Base-by-base conservation (phyloP, 2,888 invertebrate species). In the Cylindroiulus punctatus region DNA sequence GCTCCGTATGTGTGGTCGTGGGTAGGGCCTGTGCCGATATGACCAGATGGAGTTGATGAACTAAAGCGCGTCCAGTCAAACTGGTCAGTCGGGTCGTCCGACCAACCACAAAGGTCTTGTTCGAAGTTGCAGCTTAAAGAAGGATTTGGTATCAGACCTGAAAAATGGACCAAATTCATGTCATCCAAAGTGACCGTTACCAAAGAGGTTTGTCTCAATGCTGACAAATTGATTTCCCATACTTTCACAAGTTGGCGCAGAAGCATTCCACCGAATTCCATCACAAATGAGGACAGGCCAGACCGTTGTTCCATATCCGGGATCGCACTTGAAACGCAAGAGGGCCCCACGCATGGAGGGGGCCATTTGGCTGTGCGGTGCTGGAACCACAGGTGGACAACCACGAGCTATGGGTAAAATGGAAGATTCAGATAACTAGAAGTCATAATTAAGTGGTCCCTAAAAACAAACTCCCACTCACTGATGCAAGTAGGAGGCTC, bases 21-120 rank as follows among this genome's bases (percentile, higher is more conserved):
- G 0, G 93, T 92, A 0, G 96, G 96, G 5, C 96, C 96, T 0
- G 96, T 95, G 0, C 93, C 93, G 0, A 94, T 91, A 87, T 93
- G 92, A 0, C 93, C 92, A 86, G 94, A 94, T 0, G 94, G 94
- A 0, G 95, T 94, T 84, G 92, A 92, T 85, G 91, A 92, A 89
- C 93, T 94, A 82, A 94, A 91, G 17, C 95, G 92, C 17, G 90
- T 92, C 96, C 96, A 96, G 88, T 95, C 94, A 88, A 95, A 95
- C 22, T 83, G 8, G 88, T 94, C 93, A 0, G 92, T 91, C 0
- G 93, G 92, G 87, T 95, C 95, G 81, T 94, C 94, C 0, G 91
- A 93, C 96, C 96, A 96, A n/a, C 95, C 95, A 89, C 96, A 96
- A 0, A 95, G 89, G 88, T 93, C 93, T 0, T 92, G 91, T 90